These are phyloP conservation scores for Chironomus striatipennis DNA, from an alignment of 1,140 invertebrate species.

Conservation along the genomic window DNA sequence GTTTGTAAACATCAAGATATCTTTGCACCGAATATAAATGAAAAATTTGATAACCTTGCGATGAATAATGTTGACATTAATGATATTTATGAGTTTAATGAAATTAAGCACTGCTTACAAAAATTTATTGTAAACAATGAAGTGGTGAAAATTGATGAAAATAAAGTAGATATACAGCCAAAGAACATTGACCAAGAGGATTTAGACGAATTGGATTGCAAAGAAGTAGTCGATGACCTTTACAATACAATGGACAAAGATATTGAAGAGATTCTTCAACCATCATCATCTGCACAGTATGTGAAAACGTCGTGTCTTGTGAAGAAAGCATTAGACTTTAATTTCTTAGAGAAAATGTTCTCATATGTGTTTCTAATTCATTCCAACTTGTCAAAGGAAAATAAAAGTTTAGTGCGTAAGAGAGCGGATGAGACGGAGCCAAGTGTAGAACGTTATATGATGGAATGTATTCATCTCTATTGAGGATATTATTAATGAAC, in stretches of 20 bases:
- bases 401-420: conserved; percentile 1
- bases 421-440: background rate
- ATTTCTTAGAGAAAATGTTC: conserved; percentile 20
- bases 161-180: background rate
- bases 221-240: conserved; percentile 5
- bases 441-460: background rate
- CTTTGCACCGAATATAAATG: conserved; percentile 18
- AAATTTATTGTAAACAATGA: background rate
- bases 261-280: background rate
- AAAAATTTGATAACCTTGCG: conserved; percentile 1
- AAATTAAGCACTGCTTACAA: background rate
- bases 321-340: background rate
- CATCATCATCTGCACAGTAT: background rate
- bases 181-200: conserved; percentile 12
- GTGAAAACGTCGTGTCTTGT: background rate
- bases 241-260: conserved; percentile 7
- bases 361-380: conserved; percentile 7
- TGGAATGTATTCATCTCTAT: background rate
- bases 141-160: background rate
- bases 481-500: background rate
- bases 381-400: background rate
- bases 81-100: conserved; percentile 18
- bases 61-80: conserved; percentile 1
- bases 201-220: conserved; percentile 4
- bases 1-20: conserved; percentile 11